A percentile compares a stretch with the other conserved stretches of the same genome.
These are phyloP conservation scores for Agapornis roseicollis DNA, from an alignment of 2,113 vertebrate species.

Conservation along the genomic window DNA sequence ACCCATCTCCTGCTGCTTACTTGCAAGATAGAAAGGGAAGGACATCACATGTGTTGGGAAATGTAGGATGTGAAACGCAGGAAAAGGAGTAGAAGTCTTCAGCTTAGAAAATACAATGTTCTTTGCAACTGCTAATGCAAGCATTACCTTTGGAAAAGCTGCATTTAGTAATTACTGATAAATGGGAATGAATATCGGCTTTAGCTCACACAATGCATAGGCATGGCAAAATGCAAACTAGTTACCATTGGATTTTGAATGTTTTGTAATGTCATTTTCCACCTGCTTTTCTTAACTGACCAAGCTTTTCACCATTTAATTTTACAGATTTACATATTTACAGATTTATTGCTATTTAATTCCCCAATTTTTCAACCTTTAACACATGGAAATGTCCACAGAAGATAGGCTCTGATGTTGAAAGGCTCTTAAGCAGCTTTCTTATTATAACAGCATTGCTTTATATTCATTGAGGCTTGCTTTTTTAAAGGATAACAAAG, in stretches of 20 bases:
- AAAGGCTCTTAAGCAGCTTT: neutral
- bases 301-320: neutral
- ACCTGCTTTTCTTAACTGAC: neutral
- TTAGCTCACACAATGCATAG: neutral
- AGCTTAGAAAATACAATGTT: neutral
- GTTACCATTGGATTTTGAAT: neutral
- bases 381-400: neutral
- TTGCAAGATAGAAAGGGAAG: neutral
- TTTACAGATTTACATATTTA: neutral
- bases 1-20: neutral
- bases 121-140: neutral
- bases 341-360: neutral
- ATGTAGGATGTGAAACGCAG: neutral
- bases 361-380: neutral
- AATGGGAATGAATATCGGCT: neutral
- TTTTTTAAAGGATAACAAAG: neutral
- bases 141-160: neutral
- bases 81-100: neutral
- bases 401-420: neutral
- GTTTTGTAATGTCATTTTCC: neutral
- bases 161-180: neutral
- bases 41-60: neutral
- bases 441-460: neutral
- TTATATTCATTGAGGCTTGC: neutral
- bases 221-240: neutral